Conservation (phyloP, 2,888 invertebrate species). For the Zaprionus lineosus region DNA sequence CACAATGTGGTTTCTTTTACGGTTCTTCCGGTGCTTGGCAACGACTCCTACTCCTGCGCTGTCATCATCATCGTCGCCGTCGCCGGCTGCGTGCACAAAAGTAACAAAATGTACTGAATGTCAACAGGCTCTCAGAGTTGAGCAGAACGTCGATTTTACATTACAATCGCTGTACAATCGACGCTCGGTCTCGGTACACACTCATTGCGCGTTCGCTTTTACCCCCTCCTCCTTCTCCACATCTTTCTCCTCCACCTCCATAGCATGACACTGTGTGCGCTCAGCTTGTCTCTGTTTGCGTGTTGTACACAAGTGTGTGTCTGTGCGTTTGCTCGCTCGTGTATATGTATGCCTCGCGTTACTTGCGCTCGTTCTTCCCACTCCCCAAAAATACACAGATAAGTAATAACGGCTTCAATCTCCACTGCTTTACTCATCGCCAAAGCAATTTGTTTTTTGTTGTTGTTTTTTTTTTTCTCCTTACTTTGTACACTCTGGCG, state of each 20-base stretch:
- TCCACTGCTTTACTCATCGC: slow-evolving; percentile 41
- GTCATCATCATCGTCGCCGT: slow-evolving; percentile 44
- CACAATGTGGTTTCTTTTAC: slow-evolving; percentile 25
- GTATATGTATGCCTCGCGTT: slow-evolving; percentile 46
- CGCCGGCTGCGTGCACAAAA: slow-evolving; percentile 77
- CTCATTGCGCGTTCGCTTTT: slow-evolving; percentile 70
- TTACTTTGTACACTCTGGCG: slow-evolving; percentile 45
- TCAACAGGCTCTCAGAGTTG: slow-evolving; percentile 81
- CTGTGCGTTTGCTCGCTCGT: slow-evolving; percentile 23
- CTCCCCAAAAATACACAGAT: slow-evolving; percentile 39
- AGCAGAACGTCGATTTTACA: slow-evolving; percentile 79
- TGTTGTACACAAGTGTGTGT: slow-evolving; percentile 10
- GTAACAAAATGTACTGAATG: slow-evolving; percentile 83
- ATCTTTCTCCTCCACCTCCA: slow-evolving; percentile 6
- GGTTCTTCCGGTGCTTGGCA: slow-evolving; percentile 8
- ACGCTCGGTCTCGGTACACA: slow-evolving; percentile 65
- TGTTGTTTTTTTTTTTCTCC: slow-evolving; percentile 24
- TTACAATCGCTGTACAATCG: slow-evolving; percentile 76
- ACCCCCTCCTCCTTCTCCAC: slow-evolving; percentile 7
- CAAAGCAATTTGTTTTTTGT: slow-evolving; percentile 48
- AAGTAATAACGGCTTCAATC: slow-evolving; percentile 59
- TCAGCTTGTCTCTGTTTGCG: slow-evolving; percentile 16
- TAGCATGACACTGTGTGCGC: slow-evolving; percentile 22
- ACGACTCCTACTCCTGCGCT: slow-evolving; percentile 40
- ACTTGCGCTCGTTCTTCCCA: slow-evolving; percentile 55